Conservation (phyloP, 2,113 vertebrate species). For the Orthochromis indermauri region DNA sequence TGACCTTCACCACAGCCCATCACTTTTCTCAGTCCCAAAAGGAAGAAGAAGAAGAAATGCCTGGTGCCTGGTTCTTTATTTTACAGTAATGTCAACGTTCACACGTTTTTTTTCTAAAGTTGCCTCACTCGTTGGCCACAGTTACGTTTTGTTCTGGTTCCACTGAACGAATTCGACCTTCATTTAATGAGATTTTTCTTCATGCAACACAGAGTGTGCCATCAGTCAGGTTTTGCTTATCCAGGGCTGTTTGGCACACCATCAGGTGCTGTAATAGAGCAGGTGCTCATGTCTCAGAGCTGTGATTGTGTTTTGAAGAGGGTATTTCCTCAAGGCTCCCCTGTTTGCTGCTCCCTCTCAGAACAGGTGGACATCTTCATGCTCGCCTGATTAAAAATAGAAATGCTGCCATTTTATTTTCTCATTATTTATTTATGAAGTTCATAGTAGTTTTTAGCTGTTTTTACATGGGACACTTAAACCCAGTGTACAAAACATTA, state of each 20-base stretch:
- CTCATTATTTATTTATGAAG: neutral
- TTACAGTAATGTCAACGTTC: neutral
- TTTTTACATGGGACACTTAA: neutral
- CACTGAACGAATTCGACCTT: neutral
- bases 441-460: neutral
- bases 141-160: neutral
- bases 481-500: neutral
- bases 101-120: neutral
- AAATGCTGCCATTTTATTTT: neutral
- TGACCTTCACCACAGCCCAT: neutral
- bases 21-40: neutral
- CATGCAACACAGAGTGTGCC: neutral
- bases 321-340: conserved; percentile 17
- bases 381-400: neutral
- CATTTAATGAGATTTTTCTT: neutral
- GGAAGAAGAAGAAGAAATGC: neutral
- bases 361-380: neutral
- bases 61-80: neutral
- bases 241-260: neutral
- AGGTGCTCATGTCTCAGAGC: conserved; percentile 3
- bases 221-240: neutral
- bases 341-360: neutral
- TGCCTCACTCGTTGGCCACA: neutral
- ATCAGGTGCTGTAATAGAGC: conserved; percentile 13
- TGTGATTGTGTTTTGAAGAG: neutral